These are phyloP conservation scores for Parasteatoda lunata DNA, from an alignment of 2,888 invertebrate species.

Conservation along the genomic window DNA sequence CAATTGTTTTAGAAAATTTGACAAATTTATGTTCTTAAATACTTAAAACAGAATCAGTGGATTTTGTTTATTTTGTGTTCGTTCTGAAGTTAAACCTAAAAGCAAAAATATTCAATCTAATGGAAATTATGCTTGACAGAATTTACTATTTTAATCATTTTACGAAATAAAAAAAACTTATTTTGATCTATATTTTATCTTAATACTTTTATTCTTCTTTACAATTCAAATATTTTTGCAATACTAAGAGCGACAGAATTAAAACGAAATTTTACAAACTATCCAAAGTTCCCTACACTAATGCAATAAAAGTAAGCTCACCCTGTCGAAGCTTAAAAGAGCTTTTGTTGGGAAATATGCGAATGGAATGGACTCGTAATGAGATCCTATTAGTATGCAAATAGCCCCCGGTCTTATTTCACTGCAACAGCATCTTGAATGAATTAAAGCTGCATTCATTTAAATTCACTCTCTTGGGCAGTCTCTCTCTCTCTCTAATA, in stretches of 20 bases:
- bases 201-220: background rate
- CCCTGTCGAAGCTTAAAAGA: background rate
- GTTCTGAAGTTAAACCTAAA: no score
- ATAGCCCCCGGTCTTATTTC: background rate
- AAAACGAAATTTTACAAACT: background rate
- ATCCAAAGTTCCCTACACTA: background rate
- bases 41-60: no score
- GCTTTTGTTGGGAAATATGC: background rate
- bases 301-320: background rate
- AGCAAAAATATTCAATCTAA: no score
- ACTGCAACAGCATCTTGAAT: background rate
- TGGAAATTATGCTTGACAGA: no score
- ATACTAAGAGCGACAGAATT: no score
- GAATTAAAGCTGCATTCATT: background rate
- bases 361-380: background rate
- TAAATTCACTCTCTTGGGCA: background rate
- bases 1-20: no score
- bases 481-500: background rate
- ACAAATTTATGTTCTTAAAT: no score
- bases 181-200: background rate
- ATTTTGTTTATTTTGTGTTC: no score
- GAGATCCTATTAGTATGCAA: slow-evolving; percentile 3
- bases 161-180: no score
- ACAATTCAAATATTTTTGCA: background rate
- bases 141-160: no score